Conservation (phyloP, 2,888 invertebrate species). For the Onthophagus sagittarius region DNA sequence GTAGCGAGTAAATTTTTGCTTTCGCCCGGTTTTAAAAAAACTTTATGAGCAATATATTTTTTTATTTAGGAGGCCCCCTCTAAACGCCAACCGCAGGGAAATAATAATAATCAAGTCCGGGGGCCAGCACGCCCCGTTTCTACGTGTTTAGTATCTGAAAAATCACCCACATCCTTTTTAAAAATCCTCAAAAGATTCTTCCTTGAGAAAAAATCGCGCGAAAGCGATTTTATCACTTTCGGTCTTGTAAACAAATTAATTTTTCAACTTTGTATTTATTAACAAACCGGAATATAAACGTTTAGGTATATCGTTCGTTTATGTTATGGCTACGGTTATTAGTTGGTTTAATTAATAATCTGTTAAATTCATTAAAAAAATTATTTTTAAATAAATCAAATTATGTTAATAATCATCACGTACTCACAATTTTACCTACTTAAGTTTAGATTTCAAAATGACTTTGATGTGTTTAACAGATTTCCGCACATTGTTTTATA, state of each 20-base stretch:
- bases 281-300: background rate
- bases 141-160: slow-evolving; percentile 3
- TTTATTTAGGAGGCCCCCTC: background rate
- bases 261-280: background rate
- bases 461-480: background rate
- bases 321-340: background rate
- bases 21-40: background rate
- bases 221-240: background rate
- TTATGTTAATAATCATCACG: too few relatives aligned
- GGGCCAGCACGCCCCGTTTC: background rate
- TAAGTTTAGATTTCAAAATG: background rate
- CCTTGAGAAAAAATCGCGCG: background rate
- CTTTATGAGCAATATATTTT: slow-evolving; percentile 11
- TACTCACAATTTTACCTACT: background rate
- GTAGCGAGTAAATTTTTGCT: background rate
- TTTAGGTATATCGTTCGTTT: background rate
- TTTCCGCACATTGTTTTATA: background rate
- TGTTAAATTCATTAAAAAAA: too few relatives aligned
- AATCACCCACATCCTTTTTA: background rate
- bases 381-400: too few relatives aligned
- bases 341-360: background rate
- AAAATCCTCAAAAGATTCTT: background rate
- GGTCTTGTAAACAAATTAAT: background rate
- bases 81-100: background rate
- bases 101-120: slow-evolving; percentile 2